A percentile compares a stretch with the other conserved stretches of the same genome.
Evolutionary conservation across 2,888 invertebrate genomes (phyloP).

Genomic region (Empis livida): DNA sequence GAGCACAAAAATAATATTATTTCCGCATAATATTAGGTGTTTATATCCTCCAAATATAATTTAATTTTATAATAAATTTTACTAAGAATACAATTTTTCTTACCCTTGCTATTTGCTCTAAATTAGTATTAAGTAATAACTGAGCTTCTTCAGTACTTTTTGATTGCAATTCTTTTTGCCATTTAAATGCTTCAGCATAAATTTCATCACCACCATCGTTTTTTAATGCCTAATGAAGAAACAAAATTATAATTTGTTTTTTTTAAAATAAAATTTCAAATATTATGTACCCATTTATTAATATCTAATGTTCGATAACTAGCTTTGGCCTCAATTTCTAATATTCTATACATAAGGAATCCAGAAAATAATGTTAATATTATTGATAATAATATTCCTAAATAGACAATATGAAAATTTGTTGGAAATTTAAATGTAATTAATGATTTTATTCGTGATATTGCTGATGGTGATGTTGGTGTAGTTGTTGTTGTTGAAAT

Average conservation of each 20-base stretch:
- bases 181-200: slow-evolving; percentile 53
- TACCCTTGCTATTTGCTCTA: slow-evolving; percentile 71
- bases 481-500: slow-evolving; percentile 13
- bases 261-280: no score
- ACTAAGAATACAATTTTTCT: slow-evolving; percentile 8
- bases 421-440: slow-evolving; percentile 25
- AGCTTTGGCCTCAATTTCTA: slow-evolving; percentile 33
- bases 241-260: neutral
- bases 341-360: slow-evolving; percentile 32
- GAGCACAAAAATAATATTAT: no score
- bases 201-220: slow-evolving; percentile 47
- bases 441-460: slow-evolving; percentile 8
- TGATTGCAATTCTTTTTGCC: slow-evolving; percentile 56
- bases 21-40: no score
- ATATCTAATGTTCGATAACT: slow-evolving; percentile 31
- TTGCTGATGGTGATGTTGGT: slow-evolving; percentile 13
- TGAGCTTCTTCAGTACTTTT: slow-evolving; percentile 60
- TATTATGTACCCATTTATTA: slow-evolving; percentile 27
- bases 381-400: slow-evolving; percentile 29
- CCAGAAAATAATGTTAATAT: slow-evolving; percentile 30
- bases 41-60: no score
- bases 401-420: slow-evolving; percentile 30
- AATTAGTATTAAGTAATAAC: slow-evolving; percentile 61
- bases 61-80: no score
- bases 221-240: slow-evolving; percentile 24